These are phyloP conservation scores for Labrus mixtus DNA, from an alignment of 2,113 vertebrate genomes.

Conservation along the genomic window DNA sequence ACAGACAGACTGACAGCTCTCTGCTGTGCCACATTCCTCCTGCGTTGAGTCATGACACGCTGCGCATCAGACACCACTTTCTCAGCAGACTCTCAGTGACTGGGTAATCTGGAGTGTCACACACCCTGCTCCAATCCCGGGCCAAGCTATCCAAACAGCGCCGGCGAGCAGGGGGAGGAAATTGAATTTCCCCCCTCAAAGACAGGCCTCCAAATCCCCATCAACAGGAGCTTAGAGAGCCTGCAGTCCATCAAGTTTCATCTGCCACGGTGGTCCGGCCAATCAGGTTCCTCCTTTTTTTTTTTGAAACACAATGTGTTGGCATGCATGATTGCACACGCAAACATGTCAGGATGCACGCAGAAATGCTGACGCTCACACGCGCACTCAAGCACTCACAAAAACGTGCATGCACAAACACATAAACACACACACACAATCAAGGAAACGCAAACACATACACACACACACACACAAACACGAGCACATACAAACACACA, in stretches of 20 bases:
- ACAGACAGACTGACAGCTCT: slow-evolving; percentile 65
- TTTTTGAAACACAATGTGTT: neutral
- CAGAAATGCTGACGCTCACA: slow-evolving; percentile 34
- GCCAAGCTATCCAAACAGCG: slow-evolving; percentile 77
- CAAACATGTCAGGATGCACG: slow-evolving; percentile 46
- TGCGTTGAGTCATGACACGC: slow-evolving; percentile 64
- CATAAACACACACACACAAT: slow-evolving; percentile 53
- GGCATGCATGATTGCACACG: slow-evolving; percentile 23
- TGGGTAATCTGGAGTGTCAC: slow-evolving; percentile 74
- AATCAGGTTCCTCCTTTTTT: slow-evolving; percentile 67
- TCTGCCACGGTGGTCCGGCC: slow-evolving; percentile 78
- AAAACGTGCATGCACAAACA: slow-evolving; percentile 42
- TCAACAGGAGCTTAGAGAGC: slow-evolving; percentile 79
- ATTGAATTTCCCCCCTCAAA: slow-evolving; percentile 80
- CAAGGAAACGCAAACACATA: slow-evolving; percentile 54
- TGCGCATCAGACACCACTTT: slow-evolving; percentile 65
- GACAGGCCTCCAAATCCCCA: slow-evolving; percentile 79
- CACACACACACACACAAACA: slow-evolving; percentile 9
- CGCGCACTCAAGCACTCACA: slow-evolving; percentile 16
- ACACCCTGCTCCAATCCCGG: slow-evolving; percentile 69
- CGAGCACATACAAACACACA: neutral
- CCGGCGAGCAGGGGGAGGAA: slow-evolving; percentile 74
- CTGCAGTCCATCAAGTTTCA: slow-evolving; percentile 82
- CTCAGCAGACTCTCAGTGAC: slow-evolving; percentile 63
- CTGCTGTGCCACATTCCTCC: slow-evolving; percentile 64